Conservation (phyloP, 2,113 vertebrate genomes). For the Paratilapia polleni region DNA sequence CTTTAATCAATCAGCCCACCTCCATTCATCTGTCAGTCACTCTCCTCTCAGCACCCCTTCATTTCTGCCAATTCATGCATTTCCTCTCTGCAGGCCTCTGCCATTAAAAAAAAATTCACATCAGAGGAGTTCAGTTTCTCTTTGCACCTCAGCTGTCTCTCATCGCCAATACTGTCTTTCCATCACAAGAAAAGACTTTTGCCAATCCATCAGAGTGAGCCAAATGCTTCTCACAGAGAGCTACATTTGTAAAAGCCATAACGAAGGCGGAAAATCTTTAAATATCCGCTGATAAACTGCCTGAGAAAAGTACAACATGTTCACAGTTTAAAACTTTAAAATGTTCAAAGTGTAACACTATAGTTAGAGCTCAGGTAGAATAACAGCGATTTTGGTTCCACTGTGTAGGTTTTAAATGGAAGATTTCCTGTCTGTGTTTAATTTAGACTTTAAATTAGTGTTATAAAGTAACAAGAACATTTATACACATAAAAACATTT, state of each 20-base stretch:
- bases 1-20: not conserved
- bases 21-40: conserved; percentile 7
- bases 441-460: not conserved
- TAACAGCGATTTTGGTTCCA: not conserved
- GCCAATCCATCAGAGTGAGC: not conserved
- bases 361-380: not conserved
- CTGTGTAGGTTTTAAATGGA: not conserved
- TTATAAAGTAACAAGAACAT: not conserved
- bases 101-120: conserved; percentile 8
- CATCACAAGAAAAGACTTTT: not conserved
- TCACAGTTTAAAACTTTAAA: not conserved
- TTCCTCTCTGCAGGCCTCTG: not conserved
- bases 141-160: not conserved
- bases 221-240: conserved; percentile 13
- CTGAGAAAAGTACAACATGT: not conserved
- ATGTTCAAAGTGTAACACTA: not conserved
- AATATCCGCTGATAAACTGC: not conserved
- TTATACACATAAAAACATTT: not conserved
- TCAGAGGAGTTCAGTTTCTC: not conserved
- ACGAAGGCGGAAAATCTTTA: not conserved
- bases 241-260: not conserved
- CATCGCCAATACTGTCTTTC: conserved; percentile 13
- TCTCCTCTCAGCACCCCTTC: not conserved
- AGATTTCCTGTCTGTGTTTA: not conserved
- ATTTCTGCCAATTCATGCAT: conserved; percentile 5